phyloP scores from a whole-genome alignment of 2,888 invertebrate genomes.

The Sphinx pinastri region DNA sequence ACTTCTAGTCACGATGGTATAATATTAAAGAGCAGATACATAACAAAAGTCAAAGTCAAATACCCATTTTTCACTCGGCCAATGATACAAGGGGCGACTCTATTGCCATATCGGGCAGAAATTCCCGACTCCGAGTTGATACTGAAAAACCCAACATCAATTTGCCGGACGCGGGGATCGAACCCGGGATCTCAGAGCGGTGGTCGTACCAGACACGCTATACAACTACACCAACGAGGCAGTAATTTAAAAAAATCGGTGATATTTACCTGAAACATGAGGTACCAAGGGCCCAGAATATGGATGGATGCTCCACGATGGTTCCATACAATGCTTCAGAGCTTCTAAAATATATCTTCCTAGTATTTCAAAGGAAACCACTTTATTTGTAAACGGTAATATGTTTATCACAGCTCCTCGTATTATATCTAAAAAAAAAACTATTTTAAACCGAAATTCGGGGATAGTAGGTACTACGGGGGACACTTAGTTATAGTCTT shows the following conservation, averaged over 20 bases:
- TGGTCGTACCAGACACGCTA: neutral
- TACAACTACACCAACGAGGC: neutral
- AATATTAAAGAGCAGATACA: too few species aligned
- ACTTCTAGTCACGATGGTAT: too few species aligned
- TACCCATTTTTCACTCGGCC: too few species aligned
- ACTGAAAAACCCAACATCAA: too few species aligned
- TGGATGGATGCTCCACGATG: conserved; percentile 55
- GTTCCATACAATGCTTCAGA: conserved; percentile 72
- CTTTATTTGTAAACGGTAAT: conserved; percentile 89
- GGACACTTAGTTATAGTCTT: too few species aligned
- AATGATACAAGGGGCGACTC: too few species aligned
- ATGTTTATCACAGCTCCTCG: conserved; percentile 87
- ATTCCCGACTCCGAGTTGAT: too few species aligned
- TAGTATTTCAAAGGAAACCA: conserved; percentile 85
- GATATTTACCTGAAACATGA: conserved; percentile 83
- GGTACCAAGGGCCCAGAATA: conserved; percentile 73
- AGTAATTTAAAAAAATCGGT: neutral
- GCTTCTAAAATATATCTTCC: conserved; percentile 86
- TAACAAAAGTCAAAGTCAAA: too few species aligned
- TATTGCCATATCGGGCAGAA: too few species aligned
- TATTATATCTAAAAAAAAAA: conserved; percentile 84
- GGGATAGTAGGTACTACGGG: too few species aligned
- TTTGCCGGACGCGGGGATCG: too few species aligned
- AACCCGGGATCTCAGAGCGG: neutral
- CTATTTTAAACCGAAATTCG: too few species aligned